Base-by-base conservation (phyloP, 2,888 invertebrate species). In the Corbicula japonica region DNA sequence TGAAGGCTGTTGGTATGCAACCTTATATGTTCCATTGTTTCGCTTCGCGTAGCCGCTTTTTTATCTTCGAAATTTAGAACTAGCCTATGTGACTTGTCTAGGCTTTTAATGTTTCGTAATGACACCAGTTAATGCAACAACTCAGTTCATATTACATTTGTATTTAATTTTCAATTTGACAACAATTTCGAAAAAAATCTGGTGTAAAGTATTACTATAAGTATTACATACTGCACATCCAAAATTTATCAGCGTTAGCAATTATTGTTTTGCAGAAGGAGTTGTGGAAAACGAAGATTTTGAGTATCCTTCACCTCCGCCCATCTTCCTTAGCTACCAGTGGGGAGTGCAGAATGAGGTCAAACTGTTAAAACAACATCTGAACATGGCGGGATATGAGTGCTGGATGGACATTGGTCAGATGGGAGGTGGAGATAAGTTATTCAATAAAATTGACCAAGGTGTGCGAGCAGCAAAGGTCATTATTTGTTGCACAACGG, bases 361-460 rank as follows among this genome's bases (percentile, higher is more conserved):
- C 28, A 91, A 90, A 73, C 74, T 91, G 10, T 77, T 92, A 28
- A 83, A 87, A 46, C 85, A 90, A n/a, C 92, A 93, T 73, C 86
- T 92, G 56, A 87, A 88, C 70, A 88, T 88, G 90, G 92, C 92
- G 2, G 92, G 92, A 15, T 92, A 88, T 74, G 84, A 86, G 38
- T 91, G 92, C 74, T 93, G 93, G 93, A 89, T 93, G 90, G 93
- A 93, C 80, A 88, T 92, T 52, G 93, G 93, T 38, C 92, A 93
- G 81, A 93, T 93, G 92, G 93, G 93, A 21, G 93, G 93, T 0
- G 93, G 93, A 21, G 92, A 92, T 80, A 92, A 92, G 73, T 84
- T 92, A 48, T 92, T 90, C 79, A 88, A 88, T 58, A 92, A 92
- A 74, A 93, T 93, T 44, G 92, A 93, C 81, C 69, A 78, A 18